phyloP scores from a whole-genome alignment of 2,888 invertebrate species.

The Folsomia manolachei region DNA sequence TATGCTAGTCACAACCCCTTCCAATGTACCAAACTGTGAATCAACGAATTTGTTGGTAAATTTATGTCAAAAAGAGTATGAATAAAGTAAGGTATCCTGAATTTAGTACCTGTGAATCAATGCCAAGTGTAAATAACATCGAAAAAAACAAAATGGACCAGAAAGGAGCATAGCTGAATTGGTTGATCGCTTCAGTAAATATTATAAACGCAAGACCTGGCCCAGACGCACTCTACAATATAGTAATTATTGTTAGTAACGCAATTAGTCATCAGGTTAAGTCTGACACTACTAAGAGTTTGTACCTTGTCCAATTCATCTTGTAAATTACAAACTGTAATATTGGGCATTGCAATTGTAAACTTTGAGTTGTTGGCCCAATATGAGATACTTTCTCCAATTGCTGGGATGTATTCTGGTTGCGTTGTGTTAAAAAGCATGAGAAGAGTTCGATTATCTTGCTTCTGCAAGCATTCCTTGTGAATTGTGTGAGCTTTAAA shows the following conservation, averaged over 20 bases:
- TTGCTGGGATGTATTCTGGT: slow-evolving; percentile 24
- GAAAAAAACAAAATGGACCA: slow-evolving; percentile 96
- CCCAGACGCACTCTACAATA: slow-evolving; percentile 84
- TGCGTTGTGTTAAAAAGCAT: slow-evolving; percentile 46
- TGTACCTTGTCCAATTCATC: slow-evolving; percentile 79
- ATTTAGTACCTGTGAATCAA: slow-evolving; percentile 70
- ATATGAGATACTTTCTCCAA: slow-evolving; percentile 35
- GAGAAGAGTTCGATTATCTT: slow-evolving; percentile 42
- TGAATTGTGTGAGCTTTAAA: slow-evolving; percentile 85
- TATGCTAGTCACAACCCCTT: slow-evolving; percentile 92
- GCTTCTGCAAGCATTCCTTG: slow-evolving; percentile 65
- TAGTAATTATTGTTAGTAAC: slow-evolving; percentile 18
- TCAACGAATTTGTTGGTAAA: no score
- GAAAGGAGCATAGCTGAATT: slow-evolving; percentile 92
- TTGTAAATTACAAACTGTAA: slow-evolving; percentile 69
- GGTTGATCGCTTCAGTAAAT: slow-evolving; percentile 96
- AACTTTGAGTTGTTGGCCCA: slow-evolving; percentile 44
- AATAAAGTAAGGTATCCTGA: background rate
- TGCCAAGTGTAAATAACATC: slow-evolving; percentile 93
- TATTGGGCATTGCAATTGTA: slow-evolving; percentile 48
- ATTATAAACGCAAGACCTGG: slow-evolving; percentile 95
- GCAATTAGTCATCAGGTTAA: background rate
- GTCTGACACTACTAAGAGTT: no score
- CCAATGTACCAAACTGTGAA: slow-evolving; percentile 64
- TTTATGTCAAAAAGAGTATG: background rate